Percentiles rank a stretch among this genome's conserved stretches.
Conservation (phyloP, 2,888 invertebrate species). For the Amphiduros pacificus region DNA sequence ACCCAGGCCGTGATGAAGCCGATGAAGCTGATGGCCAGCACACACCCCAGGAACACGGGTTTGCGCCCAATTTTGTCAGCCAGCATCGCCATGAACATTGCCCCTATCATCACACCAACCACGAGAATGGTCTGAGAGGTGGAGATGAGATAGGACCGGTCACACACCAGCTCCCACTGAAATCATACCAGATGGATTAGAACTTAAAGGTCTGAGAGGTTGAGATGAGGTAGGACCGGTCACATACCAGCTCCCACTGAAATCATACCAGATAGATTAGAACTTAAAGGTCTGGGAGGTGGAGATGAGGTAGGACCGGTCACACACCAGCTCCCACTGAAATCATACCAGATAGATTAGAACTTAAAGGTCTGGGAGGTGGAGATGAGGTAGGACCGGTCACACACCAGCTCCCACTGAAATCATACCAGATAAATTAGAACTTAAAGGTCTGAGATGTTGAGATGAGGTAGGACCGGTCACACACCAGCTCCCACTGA, state of each 20-base stretch:
- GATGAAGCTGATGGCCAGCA: not conserved
- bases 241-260: slow-evolving; percentile 4
- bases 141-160: slow-evolving; percentile 2
- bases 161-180: slow-evolving; percentile 14
- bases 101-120: slow-evolving; percentile 11
- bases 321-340: slow-evolving; percentile 13
- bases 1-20: slow-evolving; percentile 6
- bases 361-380: not conserved
- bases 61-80: slow-evolving; percentile 10
- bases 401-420: not conserved
- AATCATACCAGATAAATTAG: too few species aligned
- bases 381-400: not conserved
- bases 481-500: slow-evolving; percentile 14
- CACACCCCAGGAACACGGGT: slow-evolving; percentile 1
- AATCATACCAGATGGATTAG: not conserved
- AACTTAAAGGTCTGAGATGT: slow-evolving; percentile 14
- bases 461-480: slow-evolving; percentile 4
- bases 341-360: not conserved
- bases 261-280: slow-evolving; percentile 1
- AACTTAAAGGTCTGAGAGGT: not conserved
- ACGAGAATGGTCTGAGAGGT: slow-evolving; percentile 15
- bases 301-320: slow-evolving; percentile 2
- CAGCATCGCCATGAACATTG: slow-evolving; percentile 1
- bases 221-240: not conserved
- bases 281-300: slow-evolving; percentile 13